These are phyloP conservation scores for Caenorhabditis angaria DNA, from an alignment of 2,888 invertebrate genomes.

Conservation along the genomic window DNA sequence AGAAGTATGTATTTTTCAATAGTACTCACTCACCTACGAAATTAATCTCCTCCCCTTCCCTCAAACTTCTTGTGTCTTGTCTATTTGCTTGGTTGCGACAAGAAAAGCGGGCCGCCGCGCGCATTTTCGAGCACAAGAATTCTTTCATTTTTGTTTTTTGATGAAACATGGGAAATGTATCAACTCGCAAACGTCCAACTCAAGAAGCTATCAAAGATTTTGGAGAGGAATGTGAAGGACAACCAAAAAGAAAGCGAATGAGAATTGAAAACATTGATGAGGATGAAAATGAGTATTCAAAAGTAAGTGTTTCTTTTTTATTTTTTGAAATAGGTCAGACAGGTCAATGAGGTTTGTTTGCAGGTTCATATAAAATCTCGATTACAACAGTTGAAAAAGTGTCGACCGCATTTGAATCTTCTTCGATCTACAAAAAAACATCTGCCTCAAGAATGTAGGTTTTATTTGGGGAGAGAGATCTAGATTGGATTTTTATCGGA, in stretches of 20 bases:
- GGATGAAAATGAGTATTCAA: slow-evolving; percentile 32
- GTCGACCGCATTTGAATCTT: slow-evolving; percentile 34
- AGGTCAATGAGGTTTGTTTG: slow-evolving; percentile 8
- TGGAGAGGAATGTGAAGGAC: slow-evolving; percentile 16
- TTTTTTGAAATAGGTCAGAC: neutral
- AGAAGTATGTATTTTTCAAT: neutral
- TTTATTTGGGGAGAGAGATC: too few species aligned
- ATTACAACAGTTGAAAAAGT: slow-evolving; percentile 26
- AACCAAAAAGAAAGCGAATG: slow-evolving; percentile 22
- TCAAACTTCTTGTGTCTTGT: slow-evolving; percentile 9
- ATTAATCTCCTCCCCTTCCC: slow-evolving; percentile 22
- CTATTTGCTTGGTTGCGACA: slow-evolving; percentile 24
- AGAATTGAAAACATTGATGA: slow-evolving; percentile 11
- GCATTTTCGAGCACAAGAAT: slow-evolving; percentile 5
- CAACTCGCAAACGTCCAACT: slow-evolving; percentile 25
- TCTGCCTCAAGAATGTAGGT: neutral
- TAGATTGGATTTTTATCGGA: neutral
- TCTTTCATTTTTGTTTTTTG: neutral
- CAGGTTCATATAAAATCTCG: slow-evolving; percentile 41
- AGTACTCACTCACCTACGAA: neutral
- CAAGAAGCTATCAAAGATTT: slow-evolving; percentile 7
- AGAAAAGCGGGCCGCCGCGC: slow-evolving; percentile 22
- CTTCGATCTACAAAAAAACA: slow-evolving; percentile 32
- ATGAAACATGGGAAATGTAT: slow-evolving; percentile 38
- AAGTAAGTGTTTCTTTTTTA: slow-evolving; percentile 13